These are phyloP conservation scores for Tenthredo amoena DNA, from an alignment of 2,888 invertebrate genomes.

Conservation along the genomic window DNA sequence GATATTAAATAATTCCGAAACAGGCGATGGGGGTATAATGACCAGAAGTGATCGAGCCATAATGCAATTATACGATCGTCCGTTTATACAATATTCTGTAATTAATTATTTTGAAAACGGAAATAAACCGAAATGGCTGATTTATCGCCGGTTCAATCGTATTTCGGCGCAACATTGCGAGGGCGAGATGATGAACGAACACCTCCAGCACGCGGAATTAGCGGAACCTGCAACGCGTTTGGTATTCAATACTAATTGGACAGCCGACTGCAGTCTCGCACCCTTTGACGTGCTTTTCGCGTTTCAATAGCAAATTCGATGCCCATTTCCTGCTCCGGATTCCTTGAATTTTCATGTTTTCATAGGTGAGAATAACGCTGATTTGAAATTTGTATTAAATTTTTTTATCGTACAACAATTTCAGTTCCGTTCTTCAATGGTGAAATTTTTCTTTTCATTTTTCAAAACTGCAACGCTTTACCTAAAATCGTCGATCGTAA, in stretches of 20 bases:
- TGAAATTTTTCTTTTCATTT: background rate
- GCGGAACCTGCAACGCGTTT: background rate
- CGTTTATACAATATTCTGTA: background rate
- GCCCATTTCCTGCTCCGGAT: background rate
- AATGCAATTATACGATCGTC: background rate
- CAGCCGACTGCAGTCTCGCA: background rate
- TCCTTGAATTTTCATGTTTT: background rate
- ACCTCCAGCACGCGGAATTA: background rate
- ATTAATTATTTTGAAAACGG: background rate
- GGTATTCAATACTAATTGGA: conserved; percentile 46
- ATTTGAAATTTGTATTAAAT: background rate
- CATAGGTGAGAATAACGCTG: background rate
- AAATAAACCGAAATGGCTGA: background rate
- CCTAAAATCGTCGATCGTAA: background rate
- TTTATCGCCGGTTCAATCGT: background rate
- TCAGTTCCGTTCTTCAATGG: too few relatives aligned
- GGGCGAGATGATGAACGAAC: conserved; percentile 14
- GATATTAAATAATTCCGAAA: background rate
- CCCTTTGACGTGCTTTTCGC: conserved; percentile 5
- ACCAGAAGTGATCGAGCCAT: background rate
- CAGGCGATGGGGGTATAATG: background rate
- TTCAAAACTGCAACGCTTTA: background rate
- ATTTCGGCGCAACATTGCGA: background rate
- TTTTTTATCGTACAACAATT: background rate
- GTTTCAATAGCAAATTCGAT: conserved; percentile 16